Conservation (phyloP, 2,797 vertebrate genomes). For the Melanotaenia parkinsoni region DNA sequence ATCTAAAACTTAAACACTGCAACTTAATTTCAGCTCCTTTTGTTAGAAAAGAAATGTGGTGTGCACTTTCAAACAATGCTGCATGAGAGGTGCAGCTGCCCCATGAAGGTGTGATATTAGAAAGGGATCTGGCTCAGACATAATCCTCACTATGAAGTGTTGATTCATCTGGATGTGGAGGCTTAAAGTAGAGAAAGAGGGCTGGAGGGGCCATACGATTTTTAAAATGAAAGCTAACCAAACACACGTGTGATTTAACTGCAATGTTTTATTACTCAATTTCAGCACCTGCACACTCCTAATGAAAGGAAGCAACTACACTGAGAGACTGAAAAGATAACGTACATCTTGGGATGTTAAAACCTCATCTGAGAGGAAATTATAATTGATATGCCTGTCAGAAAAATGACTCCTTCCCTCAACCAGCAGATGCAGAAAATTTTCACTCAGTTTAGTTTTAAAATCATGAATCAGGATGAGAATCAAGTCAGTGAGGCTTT, state of each 20-base stretch:
- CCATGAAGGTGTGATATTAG: conserved; percentile 1
- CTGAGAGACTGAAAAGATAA: not conserved
- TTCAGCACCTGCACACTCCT: not conserved
- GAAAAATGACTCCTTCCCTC: too few relatives aligned
- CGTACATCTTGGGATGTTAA: not conserved
- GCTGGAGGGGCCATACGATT: not conserved
- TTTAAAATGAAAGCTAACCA: not conserved
- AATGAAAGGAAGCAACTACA: not conserved
- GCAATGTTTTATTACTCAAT: not conserved
- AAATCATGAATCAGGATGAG: too few relatives aligned
- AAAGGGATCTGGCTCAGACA: not conserved
- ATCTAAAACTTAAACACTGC: not conserved
- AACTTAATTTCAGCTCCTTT: not conserved
- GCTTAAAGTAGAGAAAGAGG: not conserved
- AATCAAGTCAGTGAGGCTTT: too few relatives aligned
- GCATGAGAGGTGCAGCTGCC: not conserved
- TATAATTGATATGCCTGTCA: too few relatives aligned
- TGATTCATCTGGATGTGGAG: not conserved
- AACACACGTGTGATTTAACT: not conserved
- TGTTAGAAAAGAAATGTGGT: not conserved
- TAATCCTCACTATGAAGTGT: not conserved
- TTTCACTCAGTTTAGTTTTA: too few relatives aligned
- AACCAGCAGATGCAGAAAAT: too few relatives aligned
- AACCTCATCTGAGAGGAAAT: too few relatives aligned
- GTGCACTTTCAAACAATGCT: conserved; percentile 2